Percentiles rank a stretch among this genome's conserved stretches.
Conservation (phyloP, 92 coral and sea anemone genomes). For the Chrysogorgia sp. region DNA sequence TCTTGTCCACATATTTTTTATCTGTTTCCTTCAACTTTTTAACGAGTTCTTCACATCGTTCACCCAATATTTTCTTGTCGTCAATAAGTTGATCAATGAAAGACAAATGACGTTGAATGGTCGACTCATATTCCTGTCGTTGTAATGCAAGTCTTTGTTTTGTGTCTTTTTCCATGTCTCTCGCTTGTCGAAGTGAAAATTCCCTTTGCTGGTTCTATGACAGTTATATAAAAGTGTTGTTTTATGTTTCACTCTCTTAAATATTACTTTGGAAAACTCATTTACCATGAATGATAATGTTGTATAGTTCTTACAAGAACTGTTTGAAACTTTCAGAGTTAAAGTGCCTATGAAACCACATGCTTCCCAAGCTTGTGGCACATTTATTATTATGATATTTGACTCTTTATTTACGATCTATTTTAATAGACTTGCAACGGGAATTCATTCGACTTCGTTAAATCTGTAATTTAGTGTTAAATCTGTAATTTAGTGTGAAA, state of each 20-base stretch:
- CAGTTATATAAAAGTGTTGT: neutral
- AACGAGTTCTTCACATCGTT: slow-evolving; percentile 92
- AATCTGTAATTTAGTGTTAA: too few species aligned
- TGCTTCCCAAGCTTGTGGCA: too few species aligned
- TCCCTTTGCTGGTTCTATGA: slow-evolving; percentile 94
- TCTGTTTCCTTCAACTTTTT: slow-evolving; percentile 89
- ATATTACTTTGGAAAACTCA: neutral
- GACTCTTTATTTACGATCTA: too few species aligned
- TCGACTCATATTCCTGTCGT: slow-evolving; percentile 92
- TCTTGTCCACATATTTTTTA: slow-evolving; percentile 88
- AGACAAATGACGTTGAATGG: slow-evolving; percentile 93
- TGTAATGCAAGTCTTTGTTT: slow-evolving; percentile 83
- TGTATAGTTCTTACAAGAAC: too few species aligned
- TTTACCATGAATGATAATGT: neutral
- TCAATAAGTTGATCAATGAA: slow-evolving; percentile 97
- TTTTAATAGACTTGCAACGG: too few species aligned
- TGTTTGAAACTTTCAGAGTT: neutral
- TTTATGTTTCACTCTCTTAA: neutral
- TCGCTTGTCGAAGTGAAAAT: slow-evolving; percentile 88
- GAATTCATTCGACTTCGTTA: too few species aligned
- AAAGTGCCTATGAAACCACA: too few species aligned
- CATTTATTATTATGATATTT: too few species aligned
- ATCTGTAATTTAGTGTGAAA: too few species aligned
- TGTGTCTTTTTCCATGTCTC: slow-evolving; percentile 94
- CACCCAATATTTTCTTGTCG: slow-evolving; percentile 91